Evolutionary conservation across 2,888 invertebrate genomes (phyloP).

Genomic region (Danaus chrysippus): DNA sequence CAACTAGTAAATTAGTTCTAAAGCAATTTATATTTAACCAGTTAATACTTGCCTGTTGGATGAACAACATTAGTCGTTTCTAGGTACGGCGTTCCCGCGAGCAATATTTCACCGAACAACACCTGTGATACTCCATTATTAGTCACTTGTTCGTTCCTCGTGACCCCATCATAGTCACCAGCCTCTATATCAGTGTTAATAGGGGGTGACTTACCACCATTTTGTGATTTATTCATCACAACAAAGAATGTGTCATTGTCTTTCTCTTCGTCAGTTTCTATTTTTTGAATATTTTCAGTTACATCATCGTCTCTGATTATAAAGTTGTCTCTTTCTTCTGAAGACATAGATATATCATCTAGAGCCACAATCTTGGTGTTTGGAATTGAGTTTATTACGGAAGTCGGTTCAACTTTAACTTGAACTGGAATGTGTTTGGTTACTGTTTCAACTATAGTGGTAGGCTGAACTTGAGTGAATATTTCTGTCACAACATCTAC

Average conservation of each 20-base stretch:
- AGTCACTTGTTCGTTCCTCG: slow-evolving; percentile 81
- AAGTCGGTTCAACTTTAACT: slow-evolving; percentile 60
- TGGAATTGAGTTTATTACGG: slow-evolving; percentile 52
- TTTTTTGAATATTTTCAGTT: slow-evolving; percentile 68
- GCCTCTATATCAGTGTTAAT: slow-evolving; percentile 65
- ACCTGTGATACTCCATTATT: slow-evolving; percentile 83
- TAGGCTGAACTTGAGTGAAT: slow-evolving; percentile 85
- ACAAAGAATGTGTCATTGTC: slow-evolving; percentile 88
- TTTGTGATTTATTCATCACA: slow-evolving; percentile 83
- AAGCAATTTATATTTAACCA: neutral
- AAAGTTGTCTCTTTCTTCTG: slow-evolving; percentile 70
- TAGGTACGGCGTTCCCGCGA: slow-evolving; percentile 81
- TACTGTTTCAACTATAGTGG: slow-evolving; percentile 85
- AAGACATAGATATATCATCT: slow-evolving; percentile 74
- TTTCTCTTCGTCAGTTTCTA: slow-evolving; percentile 70
- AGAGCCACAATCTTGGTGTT: slow-evolving; percentile 57
- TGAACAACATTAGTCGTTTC: slow-evolving; percentile 70
- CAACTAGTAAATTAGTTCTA: neutral
- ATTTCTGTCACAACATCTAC: slow-evolving; percentile 88
- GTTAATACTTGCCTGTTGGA: slow-evolving; percentile 52
- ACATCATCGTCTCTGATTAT: slow-evolving; percentile 63
- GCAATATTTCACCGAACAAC: slow-evolving; percentile 83
- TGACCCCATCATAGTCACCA: slow-evolving; percentile 69
- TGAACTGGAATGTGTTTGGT: slow-evolving; percentile 77
- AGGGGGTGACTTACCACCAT: slow-evolving; percentile 61